Conservation (phyloP, 2,888 invertebrate genomes). For the Watsonalla cultraria region DNA sequence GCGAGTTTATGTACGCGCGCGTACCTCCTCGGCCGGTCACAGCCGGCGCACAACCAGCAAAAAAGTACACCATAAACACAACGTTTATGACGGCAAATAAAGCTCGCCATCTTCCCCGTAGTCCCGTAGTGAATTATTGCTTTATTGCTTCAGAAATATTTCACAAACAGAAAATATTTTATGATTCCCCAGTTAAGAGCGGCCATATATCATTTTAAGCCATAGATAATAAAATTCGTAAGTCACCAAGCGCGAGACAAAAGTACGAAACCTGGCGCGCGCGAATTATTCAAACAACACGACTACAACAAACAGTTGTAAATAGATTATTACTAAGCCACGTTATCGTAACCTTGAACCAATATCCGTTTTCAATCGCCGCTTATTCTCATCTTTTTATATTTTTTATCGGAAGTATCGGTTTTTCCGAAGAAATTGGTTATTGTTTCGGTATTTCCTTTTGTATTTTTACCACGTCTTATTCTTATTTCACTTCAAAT, state of each 20-base stretch:
- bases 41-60: constrained; percentile 42
- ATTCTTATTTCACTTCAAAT: too few relatives aligned
- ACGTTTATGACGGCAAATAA: constrained; percentile 78
- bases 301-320: background rate
- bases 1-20: constrained; percentile 59
- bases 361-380: background rate
- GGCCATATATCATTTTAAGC: constrained; percentile 77
- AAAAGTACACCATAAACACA: constrained; percentile 75
- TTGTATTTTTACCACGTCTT: too few relatives aligned
- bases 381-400: background rate
- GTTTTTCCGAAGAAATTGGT: too few relatives aligned
- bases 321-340: background rate
- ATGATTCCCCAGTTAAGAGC: constrained; percentile 77
- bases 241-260: constrained; percentile 70
- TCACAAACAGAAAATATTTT: constrained; percentile 79
- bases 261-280: constrained; percentile 39
- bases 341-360: background rate
- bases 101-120: constrained; percentile 74
- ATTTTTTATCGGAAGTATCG: too few relatives aligned
- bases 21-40: constrained; percentile 34
- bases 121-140: constrained; percentile 78
- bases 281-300: constrained; percentile 16
- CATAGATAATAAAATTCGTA: constrained; percentile 78
- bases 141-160: constrained; percentile 79
- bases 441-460: too few relatives aligned